Evolutionary conservation across 2,797 vertebrate genomes (phyloP).

Genomic region (Cichlasoma orientale): DNA sequence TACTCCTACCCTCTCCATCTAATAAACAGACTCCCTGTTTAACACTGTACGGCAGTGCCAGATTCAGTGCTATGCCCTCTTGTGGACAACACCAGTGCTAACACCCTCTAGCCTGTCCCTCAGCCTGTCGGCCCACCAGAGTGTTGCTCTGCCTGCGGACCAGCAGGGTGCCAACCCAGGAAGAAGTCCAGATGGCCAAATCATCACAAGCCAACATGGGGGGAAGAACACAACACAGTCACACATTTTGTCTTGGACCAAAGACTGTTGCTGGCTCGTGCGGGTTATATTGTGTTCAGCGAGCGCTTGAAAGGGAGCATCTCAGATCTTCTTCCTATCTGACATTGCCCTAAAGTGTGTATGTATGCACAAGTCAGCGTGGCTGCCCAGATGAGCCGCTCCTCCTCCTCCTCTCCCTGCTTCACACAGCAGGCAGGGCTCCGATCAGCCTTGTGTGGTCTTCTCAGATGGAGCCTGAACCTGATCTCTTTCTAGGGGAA

Average conservation of each 20-base stretch:
- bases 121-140: conserved; percentile 61
- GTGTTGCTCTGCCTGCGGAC: conserved; percentile 65
- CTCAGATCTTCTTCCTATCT: conserved; percentile 58
- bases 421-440: conserved; percentile 70
- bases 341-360: conserved; percentile 57
- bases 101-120: conserved; percentile 55
- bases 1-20: conserved; percentile 6
- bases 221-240: conserved; percentile 54
- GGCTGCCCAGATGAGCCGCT: conserved; percentile 64
- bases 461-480: conserved; percentile 80
- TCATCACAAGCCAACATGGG: conserved; percentile 51
- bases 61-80: conserved; percentile 72
- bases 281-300: conserved; percentile 53
- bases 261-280: conserved; percentile 55
- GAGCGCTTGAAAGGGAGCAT: conserved; percentile 51
- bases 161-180: conserved; percentile 71
- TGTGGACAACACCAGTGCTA: conserved; percentile 70
- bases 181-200: conserved; percentile 67
- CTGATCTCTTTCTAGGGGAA: conserved; percentile 83
- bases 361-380: conserved; percentile 34
- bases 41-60: conserved; percentile 70
- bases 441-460: conserved; percentile 82
- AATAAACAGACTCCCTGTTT: conserved; percentile 74
- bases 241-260: conserved; percentile 70
- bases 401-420: conserved; percentile 37